These are phyloP conservation scores for Glyphotaelius pellucidus DNA, from an alignment of 2,888 invertebrate species.

Conservation along the genomic window DNA sequence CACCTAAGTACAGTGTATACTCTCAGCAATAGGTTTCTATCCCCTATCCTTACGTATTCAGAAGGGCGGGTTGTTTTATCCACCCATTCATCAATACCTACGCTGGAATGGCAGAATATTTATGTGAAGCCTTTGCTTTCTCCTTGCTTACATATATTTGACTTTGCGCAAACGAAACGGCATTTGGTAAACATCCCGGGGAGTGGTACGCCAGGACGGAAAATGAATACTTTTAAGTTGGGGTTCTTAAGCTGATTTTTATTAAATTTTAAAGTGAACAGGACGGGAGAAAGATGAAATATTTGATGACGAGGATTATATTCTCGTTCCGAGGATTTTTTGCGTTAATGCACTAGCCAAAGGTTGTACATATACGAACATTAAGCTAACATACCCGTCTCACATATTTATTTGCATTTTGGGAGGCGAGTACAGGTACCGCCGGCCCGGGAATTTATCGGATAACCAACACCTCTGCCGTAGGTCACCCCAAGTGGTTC, in stretches of 20 bases:
- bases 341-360: neutral
- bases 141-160: constrained; percentile 55
- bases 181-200: neutral
- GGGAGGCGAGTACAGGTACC: too few species aligned
- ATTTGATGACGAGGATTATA: neutral
- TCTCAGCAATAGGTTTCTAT: constrained; percentile 40
- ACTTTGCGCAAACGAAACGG: constrained; percentile 25
- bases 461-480: too few species aligned
- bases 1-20: constrained; percentile 51
- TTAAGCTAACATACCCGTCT: neutral
- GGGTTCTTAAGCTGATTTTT: neutral
- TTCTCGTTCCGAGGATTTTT: neutral
- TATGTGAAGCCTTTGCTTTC: constrained; percentile 51
- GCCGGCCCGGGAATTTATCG: too few species aligned
- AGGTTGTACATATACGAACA: neutral
- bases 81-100: constrained; percentile 60
- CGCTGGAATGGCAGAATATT: constrained; percentile 53
- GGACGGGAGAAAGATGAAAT: neutral
- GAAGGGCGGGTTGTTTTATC: constrained; percentile 58
- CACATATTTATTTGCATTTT: too few species aligned
- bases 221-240: neutral
- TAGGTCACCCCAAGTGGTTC: too few species aligned
- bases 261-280: neutral
- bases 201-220: neutral
- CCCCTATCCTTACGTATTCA: constrained; percentile 55